phyloP scores from a whole-genome alignment of 2,797 vertebrate species.

The Pyrocephalus nanus region DNA sequence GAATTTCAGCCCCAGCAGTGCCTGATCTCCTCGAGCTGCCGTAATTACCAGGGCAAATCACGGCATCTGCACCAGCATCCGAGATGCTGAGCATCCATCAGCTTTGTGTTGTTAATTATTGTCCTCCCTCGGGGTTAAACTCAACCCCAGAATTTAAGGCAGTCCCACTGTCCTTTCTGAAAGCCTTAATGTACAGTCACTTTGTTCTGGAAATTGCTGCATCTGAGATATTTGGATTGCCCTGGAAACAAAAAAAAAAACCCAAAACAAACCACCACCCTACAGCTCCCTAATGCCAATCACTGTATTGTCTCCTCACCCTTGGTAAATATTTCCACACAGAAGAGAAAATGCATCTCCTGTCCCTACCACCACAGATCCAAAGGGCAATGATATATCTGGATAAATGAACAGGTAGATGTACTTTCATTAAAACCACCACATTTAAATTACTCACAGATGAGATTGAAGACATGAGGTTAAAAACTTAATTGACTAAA shows the following conservation, averaged over 20 bases:
- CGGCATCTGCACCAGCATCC: fast-evolving
- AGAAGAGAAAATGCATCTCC: not conserved
- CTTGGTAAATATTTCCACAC: not conserved
- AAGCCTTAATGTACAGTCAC: not conserved
- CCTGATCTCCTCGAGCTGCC: not conserved
- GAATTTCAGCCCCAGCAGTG: not conserved
- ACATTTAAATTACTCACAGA: slow-evolving; percentile 66
- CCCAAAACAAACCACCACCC: too few relatives aligned
- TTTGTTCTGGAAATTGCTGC: not conserved
- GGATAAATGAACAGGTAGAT: slow-evolving; percentile 66
- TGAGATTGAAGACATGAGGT: slow-evolving; percentile 66
- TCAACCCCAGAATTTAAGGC: not conserved
- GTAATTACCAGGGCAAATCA: not conserved
- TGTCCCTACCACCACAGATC: not conserved
- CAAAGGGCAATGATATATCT: slow-evolving; percentile 31
- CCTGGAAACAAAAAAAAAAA: not conserved
- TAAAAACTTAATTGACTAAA: slow-evolving; percentile 77
- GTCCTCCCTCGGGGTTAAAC: not conserved
- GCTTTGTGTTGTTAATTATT: not conserved
- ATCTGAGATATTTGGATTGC: not conserved
- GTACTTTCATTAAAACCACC: slow-evolving; percentile 69
- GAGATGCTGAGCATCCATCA: not conserved
- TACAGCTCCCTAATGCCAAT: not conserved
- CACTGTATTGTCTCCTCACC: not conserved
- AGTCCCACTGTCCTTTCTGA: not conserved